Base-by-base conservation (phyloP, 2,888 invertebrate genomes). In the Aphrophora alni region DNA sequence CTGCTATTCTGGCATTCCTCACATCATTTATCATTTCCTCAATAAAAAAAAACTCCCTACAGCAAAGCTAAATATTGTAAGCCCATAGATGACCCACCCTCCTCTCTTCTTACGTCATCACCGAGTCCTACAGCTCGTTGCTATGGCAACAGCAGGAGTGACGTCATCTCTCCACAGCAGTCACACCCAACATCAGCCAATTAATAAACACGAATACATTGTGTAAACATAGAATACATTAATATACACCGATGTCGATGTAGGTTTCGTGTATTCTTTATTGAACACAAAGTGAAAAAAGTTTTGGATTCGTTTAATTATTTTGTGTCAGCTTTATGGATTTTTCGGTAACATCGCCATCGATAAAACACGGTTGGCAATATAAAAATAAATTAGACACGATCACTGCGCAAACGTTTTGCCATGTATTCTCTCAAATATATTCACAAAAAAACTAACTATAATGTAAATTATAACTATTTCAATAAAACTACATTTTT, bases 1-100 rank as follows among this genome's bases (percentile, higher is more conserved):
- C 33, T 33, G 33, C 33, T 8, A 8, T 8, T 33, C 8, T 33
- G 21, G 21, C 59, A 59, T 59, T 59, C 21, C 59, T 21, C n/a
- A 59, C 59, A 59, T 59, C 59, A 59, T 59, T 59, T 59, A 59
- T 59, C 59, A 59, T 59, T 59, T 59, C 59, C 21, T 59, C 59
- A 59, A 59, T 59, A 59, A 59, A 59, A 59, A 59, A n/a, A n/a
- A 2, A 7, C 59, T 59, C 59, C 21, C n/a, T 21, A 21, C 44
- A 59, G 59, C 59, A 21, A 59, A 44, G 44, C 44, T 44, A 44
- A 44, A 44, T 44, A 44, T 44, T 44, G 44, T 44, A 44, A 44
- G 44, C 44, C 44, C 44, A 44, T 17, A 44, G 44, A 44, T 44
- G 44, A 44, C n/a, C 59, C 59, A n/a, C 59, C 33, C 59, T 21